These are phyloP conservation scores for Microplitis manilae DNA, from an alignment of 2,888 invertebrate species.

Conservation along the genomic window DNA sequence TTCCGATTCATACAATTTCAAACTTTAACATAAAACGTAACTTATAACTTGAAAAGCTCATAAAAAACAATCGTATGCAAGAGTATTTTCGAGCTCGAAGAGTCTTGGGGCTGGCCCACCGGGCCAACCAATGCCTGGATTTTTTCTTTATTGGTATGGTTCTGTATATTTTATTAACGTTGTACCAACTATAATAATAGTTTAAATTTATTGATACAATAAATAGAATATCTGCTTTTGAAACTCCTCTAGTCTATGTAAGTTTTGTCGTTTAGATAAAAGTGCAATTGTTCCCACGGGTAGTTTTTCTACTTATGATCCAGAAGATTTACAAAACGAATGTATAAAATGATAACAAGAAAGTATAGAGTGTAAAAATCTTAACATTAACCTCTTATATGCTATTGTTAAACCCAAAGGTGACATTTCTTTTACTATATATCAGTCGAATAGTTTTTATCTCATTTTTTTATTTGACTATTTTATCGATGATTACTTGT, in stretches of 20 bases:
- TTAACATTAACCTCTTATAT: constrained; percentile 16
- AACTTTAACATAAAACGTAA: too few relatives aligned
- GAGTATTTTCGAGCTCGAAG: too few relatives aligned
- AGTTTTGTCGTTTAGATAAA: constrained; percentile 51
- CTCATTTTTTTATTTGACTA: neutral
- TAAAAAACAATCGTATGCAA: too few relatives aligned
- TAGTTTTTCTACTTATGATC: constrained; percentile 25
- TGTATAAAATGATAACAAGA: constrained; percentile 10
- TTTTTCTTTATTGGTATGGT: too few relatives aligned
- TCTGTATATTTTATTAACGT: too few relatives aligned
- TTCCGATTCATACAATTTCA: too few relatives aligned
- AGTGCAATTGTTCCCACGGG: constrained; percentile 17
- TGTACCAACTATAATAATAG: too few relatives aligned
- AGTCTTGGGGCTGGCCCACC: too few relatives aligned
- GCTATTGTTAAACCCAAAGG: constrained; percentile 16
- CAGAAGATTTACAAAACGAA: constrained; percentile 28
- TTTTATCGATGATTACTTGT: too few relatives aligned
- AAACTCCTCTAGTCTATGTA: constrained; percentile 16
- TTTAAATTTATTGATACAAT: too few relatives aligned
- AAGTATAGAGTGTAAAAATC: constrained; percentile 11
- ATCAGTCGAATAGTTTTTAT: constrained; percentile 15
- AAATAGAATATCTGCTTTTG: neutral
- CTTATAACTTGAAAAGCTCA: too few relatives aligned
- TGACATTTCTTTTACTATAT: constrained; percentile 13
- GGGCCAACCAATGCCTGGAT: too few relatives aligned